Base-by-base conservation (phyloP, 2,888 invertebrate genomes). In the Volucella inanis region DNA sequence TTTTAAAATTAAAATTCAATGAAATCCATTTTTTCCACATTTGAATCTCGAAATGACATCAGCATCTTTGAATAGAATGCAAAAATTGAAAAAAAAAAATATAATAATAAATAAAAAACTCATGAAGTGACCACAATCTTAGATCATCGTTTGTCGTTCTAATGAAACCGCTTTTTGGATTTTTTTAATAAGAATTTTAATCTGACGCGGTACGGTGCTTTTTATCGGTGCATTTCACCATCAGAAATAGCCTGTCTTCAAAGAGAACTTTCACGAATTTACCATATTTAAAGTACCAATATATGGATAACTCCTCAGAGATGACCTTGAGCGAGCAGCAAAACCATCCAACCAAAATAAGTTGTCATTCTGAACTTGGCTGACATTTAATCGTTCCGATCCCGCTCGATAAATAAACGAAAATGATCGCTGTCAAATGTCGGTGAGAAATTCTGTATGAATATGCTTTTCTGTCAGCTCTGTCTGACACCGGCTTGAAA, bases 341-440 rank as follows among this genome's bases (percentile, higher is more conserved):
- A 10, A 55, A 31, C 6, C 31, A 31, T 38, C 11, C 38, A 47
- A 41, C 38, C 55, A 67, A 54, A 67, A 65, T n/a, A 22, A 45
- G 6, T 31, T 18, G 22, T 12, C 14, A 43, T 22, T 22, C 31
- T 31, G 31, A 31, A 31, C 31, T 31, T 31, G 31, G 1, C 47
- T 70, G 68, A 61, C 71, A 59, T 71, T 71, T 71, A 71, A 39
- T n/a, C 39, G 41, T 59, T 9, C 39, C 12, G 14, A 68, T 45
- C n/a, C 31, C 43, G 55, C 31, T 45, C n/a, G 14, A 45, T 55
- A 54, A 68, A 55, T 55, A 55, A 31, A 11, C 45, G 45, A 11
- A 54, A 31, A 45, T 45, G 45, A 15, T 55, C 9, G 1, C n/a
- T 57, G 57, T 39, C 57, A 39, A 39, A 39, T 39, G 39, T 38